phyloP scores from a whole-genome alignment of 2,113 vertebrate species.

The Otocyon megalotis region DNA sequence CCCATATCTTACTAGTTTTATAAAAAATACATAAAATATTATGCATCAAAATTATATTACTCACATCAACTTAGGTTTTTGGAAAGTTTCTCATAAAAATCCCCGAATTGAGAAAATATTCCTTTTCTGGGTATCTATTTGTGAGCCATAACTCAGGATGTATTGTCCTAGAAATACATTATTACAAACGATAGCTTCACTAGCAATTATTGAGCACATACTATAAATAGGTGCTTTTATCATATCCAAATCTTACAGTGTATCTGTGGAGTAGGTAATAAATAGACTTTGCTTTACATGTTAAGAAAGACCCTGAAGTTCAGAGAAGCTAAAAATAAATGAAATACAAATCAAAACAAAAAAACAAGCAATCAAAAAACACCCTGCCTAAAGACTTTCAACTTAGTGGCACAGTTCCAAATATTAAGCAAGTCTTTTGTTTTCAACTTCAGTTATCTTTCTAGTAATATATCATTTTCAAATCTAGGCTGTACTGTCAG shows the following conservation, averaged over 20 bases:
- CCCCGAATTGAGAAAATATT: neutral
- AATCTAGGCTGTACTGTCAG: neutral
- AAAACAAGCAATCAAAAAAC: neutral
- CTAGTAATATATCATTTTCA: neutral
- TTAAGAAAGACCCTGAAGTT: constrained; percentile 4
- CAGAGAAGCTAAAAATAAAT: constrained; percentile 43
- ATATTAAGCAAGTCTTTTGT: constrained; percentile 36
- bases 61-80: neutral
- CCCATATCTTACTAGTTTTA: neutral
- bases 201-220: neutral
- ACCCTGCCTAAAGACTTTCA: neutral
- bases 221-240: neutral
- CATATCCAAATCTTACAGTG: neutral
- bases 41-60: neutral
- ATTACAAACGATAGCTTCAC: neutral
- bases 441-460: neutral
- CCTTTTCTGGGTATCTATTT: neutral
- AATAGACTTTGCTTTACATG: neutral
- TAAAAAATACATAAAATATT: neutral
- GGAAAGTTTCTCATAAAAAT: neutral
- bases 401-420: neutral
- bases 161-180: neutral
- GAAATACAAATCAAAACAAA: neutral
- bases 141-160: neutral
- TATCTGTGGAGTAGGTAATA: neutral